Conservation (phyloP, 2,113 vertebrate genomes). For the Tragulus kanchil region DNA sequence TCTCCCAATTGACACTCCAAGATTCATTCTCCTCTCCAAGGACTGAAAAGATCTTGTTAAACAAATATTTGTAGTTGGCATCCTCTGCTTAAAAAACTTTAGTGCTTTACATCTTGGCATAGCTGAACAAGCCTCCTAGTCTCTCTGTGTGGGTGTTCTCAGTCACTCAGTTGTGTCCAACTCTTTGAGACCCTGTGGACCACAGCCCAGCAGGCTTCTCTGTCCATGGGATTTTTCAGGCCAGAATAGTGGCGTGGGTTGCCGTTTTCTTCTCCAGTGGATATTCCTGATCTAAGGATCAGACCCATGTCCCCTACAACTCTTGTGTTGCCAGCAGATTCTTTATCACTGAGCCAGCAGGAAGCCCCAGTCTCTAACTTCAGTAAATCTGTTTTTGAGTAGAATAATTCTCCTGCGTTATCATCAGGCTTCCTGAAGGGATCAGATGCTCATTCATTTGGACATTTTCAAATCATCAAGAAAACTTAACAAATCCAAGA, state of each 20-base stretch:
- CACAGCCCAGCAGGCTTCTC: background rate
- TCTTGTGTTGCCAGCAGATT: background rate
- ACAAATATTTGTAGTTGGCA: background rate
- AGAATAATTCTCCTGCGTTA: conserved; percentile 64
- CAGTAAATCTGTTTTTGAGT: background rate
- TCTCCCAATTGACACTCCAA: background rate
- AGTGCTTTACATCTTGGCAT: background rate
- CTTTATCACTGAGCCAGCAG: background rate
- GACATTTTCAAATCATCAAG: conserved; percentile 73
- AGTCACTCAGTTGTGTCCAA: background rate
- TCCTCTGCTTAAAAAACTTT: background rate
- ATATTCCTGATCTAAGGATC: background rate
- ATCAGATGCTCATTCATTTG: conserved; percentile 79
- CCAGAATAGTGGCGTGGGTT: background rate
- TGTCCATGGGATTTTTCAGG: background rate
- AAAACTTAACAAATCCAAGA: conserved; percentile 58
- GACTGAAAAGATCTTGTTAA: background rate
- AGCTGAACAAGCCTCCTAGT: background rate
- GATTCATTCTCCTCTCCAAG: background rate
- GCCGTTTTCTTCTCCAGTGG: background rate
- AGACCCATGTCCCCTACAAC: background rate
- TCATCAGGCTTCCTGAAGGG: conserved; percentile 77
- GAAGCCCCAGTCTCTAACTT: background rate
- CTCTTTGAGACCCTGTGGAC: background rate
- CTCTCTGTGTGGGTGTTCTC: background rate